Evolutionary conservation across 2,888 invertebrate genomes (phyloP).

Genomic region (Lepidocyrtinus sp.): DNA sequence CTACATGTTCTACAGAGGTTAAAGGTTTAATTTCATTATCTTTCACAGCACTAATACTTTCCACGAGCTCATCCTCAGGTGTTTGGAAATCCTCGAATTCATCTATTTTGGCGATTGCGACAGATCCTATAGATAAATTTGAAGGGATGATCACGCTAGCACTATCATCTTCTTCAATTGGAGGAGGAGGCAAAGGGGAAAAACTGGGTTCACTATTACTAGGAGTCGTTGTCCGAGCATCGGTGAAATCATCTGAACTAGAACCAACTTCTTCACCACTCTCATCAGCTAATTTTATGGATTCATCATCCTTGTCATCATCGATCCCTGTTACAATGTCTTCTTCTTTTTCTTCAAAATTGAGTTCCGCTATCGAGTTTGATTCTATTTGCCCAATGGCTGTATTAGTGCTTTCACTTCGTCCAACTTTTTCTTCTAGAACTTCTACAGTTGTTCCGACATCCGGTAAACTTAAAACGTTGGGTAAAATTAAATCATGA

Average conservation of each 20-base stretch:
- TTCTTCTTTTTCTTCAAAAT: not conserved
- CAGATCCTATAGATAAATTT: slow-evolving; percentile 25
- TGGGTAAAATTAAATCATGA: too few relatives aligned
- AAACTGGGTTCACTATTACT: not conserved
- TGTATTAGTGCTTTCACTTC: not conserved
- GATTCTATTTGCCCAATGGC: not conserved
- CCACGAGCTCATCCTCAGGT: slow-evolving; percentile 24
- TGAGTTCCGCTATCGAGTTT: not conserved
- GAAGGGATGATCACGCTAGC: not conserved
- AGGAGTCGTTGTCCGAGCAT: slow-evolving; percentile 46
- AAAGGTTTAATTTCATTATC: not conserved
- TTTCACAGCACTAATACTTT: not conserved
- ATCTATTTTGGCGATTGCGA: slow-evolving; percentile 36
- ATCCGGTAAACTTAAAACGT: too few relatives aligned
- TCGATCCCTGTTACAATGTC: not conserved
- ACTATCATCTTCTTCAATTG: slow-evolving; percentile 24
- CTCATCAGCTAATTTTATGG: slow-evolving; percentile 31
- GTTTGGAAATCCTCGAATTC: slow-evolving; percentile 47
- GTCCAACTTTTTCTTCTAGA: not conserved
- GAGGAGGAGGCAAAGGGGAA: not conserved
- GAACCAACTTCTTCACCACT: slow-evolving; percentile 15
- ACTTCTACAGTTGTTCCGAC: too few relatives aligned
- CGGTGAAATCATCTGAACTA: slow-evolving; percentile 39
- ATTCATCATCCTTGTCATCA: not conserved
- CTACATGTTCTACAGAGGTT: not conserved